A percentile compares a stretch with the other conserved stretches of the same genome.
phyloP scores from a whole-genome alignment of 2,113 vertebrate genomes.

The Gambusia affinis region DNA sequence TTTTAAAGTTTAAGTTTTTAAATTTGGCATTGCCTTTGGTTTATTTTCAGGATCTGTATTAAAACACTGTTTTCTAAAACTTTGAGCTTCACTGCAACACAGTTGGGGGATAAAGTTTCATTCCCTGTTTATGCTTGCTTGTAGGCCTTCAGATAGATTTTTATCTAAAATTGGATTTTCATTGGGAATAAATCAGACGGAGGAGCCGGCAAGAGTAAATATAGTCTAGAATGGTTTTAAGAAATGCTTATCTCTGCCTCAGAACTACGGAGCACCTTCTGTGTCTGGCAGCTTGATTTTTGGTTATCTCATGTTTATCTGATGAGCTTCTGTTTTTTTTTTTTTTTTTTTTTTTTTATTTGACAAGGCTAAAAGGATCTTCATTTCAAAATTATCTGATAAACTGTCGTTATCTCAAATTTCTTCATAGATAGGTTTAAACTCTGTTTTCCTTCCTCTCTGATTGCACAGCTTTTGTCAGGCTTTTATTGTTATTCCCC shows the following conservation, averaged over 20 bases:
- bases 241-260: not conserved
- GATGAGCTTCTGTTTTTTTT: conserved; percentile 20
- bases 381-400: conserved; percentile 51
- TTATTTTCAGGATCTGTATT: conserved; percentile 28
- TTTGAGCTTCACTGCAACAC: conserved; percentile 17
- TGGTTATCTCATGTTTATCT: conserved; percentile 7
- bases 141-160: conserved; percentile 1
- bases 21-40: not conserved
- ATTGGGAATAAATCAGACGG: conserved; percentile 25
- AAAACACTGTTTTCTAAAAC: conserved; percentile 22
- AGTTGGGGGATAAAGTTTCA: conserved; percentile 27
- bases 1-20: no score
- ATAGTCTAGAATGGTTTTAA: conserved; percentile 2
- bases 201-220: conserved; percentile 7
- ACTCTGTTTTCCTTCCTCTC: conserved; percentile 34
- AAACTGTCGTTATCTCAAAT: conserved; percentile 37
- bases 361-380: conserved; percentile 42
- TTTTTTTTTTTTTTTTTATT: conserved; percentile 23
- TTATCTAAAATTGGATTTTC: conserved; percentile 11
- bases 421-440: conserved; percentile 16
- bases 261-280: not conserved
- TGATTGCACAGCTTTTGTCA: conserved; percentile 33
- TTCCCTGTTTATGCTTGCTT: not conserved
- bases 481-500: conserved; percentile 26
- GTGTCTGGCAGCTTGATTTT: conserved; percentile 19